phyloP scores from a whole-genome alignment of 2,113 vertebrate genomes.

The Tragelaphus buxtoni region DNA sequence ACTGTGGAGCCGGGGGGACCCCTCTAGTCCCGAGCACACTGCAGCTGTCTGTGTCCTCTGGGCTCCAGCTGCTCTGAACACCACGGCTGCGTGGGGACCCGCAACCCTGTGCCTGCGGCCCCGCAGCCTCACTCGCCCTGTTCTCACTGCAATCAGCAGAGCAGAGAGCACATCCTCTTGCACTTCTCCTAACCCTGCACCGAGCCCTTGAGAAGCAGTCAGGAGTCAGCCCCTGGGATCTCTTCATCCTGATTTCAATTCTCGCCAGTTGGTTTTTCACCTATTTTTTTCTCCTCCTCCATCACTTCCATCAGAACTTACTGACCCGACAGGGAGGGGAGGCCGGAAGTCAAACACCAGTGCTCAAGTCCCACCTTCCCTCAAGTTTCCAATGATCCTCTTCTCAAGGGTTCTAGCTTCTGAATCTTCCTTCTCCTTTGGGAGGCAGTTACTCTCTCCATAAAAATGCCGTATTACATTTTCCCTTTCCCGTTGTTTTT shows the following conservation, averaged over 20 bases:
- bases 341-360: not conserved
- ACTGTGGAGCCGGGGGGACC: too few relatives aligned
- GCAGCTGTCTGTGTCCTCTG: not conserved
- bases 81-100: not conserved
- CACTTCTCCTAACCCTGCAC: not conserved
- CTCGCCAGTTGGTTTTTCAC: not conserved
- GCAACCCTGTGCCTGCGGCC: not conserved
- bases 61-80: not conserved
- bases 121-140: not conserved
- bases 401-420: not conserved
- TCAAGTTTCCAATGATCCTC: not conserved
- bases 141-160: not conserved
- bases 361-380: not conserved
- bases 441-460: not conserved
- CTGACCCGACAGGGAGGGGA: not conserved
- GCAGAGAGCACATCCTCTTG: not conserved
- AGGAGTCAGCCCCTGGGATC: not conserved
- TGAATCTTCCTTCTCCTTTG: not conserved
- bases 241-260: not conserved
- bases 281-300: not conserved
- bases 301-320: not conserved
- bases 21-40: not conserved
- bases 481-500: not conserved
- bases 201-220: not conserved
- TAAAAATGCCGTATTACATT: not conserved